Evolutionary conservation across 2,113 vertebrate genomes (phyloP).

Genomic region (Peromyscus leucopus): DNA sequence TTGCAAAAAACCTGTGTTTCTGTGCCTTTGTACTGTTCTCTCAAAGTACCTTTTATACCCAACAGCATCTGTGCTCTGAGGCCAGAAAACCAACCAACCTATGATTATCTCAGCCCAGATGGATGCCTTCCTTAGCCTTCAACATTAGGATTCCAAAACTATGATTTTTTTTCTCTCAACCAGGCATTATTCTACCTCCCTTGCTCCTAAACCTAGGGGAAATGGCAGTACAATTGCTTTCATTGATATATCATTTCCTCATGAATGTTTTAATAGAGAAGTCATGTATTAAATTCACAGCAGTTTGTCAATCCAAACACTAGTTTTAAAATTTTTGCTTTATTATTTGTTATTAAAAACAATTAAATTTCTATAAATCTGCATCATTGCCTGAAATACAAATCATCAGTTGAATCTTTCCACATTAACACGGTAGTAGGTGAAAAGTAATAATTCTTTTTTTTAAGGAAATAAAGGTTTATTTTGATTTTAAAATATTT

Average conservation of each 20-base stretch:
- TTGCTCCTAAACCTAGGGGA: neutral
- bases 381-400: neutral
- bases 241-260: neutral
- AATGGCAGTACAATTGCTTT: neutral
- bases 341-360: slow-evolving; percentile 21
- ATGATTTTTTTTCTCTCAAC: neutral
- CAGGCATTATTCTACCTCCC: neutral
- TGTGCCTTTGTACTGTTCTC: neutral
- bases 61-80: neutral
- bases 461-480: neutral
- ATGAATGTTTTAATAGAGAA: neutral
- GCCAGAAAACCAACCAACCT: neutral
- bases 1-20: neutral
- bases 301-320: neutral
- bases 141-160: neutral
- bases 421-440: neutral
- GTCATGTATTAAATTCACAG: neutral
- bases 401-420: slow-evolving; percentile 18
- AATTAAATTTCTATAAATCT: neutral
- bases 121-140: neutral
- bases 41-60: neutral
- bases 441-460: neutral
- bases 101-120: neutral
- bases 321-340: neutral
- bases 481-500: neutral